Evolutionary conservation across 1,140 invertebrate genomes (phyloP), one percentile per base, ranked within the genome.

Genomic region (Agrypnia vestita): DNA sequence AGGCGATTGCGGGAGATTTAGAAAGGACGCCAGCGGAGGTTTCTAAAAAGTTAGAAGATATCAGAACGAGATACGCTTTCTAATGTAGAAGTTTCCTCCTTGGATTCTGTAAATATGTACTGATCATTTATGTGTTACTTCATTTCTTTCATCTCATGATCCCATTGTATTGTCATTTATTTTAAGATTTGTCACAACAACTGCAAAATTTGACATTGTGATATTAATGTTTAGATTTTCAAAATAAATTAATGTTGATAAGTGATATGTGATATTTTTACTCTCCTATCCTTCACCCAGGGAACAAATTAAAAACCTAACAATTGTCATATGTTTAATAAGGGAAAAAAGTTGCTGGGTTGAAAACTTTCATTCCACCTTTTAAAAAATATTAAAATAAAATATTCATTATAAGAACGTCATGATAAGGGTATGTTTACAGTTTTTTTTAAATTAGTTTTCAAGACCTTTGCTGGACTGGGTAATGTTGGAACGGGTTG

Each of bases 21-120:
- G 98, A 99, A 86, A 92, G 97, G 84, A 98, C 96, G 3, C 94
- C 98, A 0, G 97, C 96, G 69, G 98, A 99, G 89, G 97, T 99
- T 9, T 97, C 97, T 0, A 98, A 98, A 87, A 97, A 97, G 88
- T 89, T 98, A 3, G 97, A 98, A 91, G 97, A 98, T 85, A 96
- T 98, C 84, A 92, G 97, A 86, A 98, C 97, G 0, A 91, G 97
- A 89, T 98, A 97, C 85, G 97, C 97, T 9, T 98, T 98, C 90
- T 98, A 96, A 73, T 15, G 3, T 10, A 9, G 46, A 15, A 46
- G 44, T 46, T n/a, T n/a, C n/a, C n/a, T n/a, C n/a, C n/a, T n/a
- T 47, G 21, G 13, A 19, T 46, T 69, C 44, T 69, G 64, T 69
- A 69, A 13, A 69, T 69, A 69, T 62, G 7, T 1, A 35, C 8